phyloP scores from a whole-genome alignment of 2,797 vertebrate species.

The Hafferia zeledoni region DNA sequence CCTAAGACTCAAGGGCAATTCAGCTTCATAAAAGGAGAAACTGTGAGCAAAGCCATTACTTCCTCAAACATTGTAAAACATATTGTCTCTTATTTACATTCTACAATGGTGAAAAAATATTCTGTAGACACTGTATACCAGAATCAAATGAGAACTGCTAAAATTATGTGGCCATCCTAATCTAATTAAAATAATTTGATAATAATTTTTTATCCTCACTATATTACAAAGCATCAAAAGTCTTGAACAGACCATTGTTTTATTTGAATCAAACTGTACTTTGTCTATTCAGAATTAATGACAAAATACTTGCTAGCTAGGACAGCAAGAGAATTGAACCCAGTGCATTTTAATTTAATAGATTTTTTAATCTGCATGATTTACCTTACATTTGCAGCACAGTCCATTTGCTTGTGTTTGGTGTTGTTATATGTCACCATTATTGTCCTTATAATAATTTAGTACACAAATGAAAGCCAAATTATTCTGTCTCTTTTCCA shows the following conservation, averaged over 20 bases:
- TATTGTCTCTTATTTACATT: background rate
- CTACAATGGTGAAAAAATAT: background rate
- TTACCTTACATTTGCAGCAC: background rate
- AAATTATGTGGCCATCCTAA: background rate
- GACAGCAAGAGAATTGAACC: background rate
- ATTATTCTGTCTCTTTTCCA: slow-evolving; percentile 65
- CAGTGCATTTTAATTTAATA: slow-evolving; percentile 1
- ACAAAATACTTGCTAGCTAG: background rate
- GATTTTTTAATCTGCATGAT: background rate
- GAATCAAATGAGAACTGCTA: background rate
- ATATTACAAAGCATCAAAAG: background rate
- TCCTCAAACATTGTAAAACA: background rate
- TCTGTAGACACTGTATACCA: background rate
- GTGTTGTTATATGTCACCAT: background rate
- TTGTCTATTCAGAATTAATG: background rate
- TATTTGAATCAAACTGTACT: background rate
- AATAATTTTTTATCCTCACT: background rate
- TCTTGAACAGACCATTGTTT: background rate
- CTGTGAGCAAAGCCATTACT: background rate
- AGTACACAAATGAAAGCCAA: slow-evolving; percentile 39
- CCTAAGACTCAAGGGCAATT: background rate
- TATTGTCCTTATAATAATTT: slow-evolving; percentile 25
- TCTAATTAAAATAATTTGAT: slow-evolving; percentile 16
- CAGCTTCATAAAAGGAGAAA: background rate
- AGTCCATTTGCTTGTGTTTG: background rate